Base-by-base conservation (phyloP, 1,140 invertebrate genomes). In the Pteromalus puparum region DNA sequence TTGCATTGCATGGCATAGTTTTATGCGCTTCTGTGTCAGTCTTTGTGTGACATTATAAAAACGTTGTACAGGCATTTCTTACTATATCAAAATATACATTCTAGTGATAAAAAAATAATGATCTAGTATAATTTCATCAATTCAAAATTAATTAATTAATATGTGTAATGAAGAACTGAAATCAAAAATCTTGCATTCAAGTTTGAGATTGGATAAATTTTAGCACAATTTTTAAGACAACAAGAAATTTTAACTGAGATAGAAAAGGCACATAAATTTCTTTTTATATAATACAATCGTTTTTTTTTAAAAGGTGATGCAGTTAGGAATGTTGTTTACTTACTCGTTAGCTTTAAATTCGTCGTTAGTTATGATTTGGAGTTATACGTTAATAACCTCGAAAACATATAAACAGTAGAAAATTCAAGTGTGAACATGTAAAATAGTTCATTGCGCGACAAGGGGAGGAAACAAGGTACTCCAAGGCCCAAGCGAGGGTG, bases 1-100 rank as follows among this genome's bases (percentile, higher is more conserved):
- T 99, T 28, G 95, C 96, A 86, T 98, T 97, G 0, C 95, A 96
- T 91, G 97, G 97, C 78, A 98, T 98, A 97, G 97, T 98, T 28
- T 92, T 98, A 42, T 98, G 97, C 94, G 97, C 97, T n/a, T 97
- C 97, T 72, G 93, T 95, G 96, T 96, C 93, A 94, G 94, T 93
- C 82, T 38, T 73, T 28, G 26, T 77, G 78, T 68, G 15, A 81
- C 26, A 84, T 53, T 68, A 70, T 67, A 26, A 78, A 73, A 67
- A 26, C 65, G 79, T 38, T 61, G 10, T 6, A 30, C 12, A 72
- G n/a, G n/a, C n/a, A n/a, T n/a, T n/a, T 76, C 28, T 30, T 67
- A 67, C 46, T 26, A n/a, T 65, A 30, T 65, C 81, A 15, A 72
- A 68, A 76, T 67, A 80, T 18, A 53, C 82, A 82, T 84, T 86